A percentile compares a stretch with the other conserved stretches of the same genome.
phyloP scores from a whole-genome alignment of 2,888 invertebrate species.

The Alloplasta piceator region DNA sequence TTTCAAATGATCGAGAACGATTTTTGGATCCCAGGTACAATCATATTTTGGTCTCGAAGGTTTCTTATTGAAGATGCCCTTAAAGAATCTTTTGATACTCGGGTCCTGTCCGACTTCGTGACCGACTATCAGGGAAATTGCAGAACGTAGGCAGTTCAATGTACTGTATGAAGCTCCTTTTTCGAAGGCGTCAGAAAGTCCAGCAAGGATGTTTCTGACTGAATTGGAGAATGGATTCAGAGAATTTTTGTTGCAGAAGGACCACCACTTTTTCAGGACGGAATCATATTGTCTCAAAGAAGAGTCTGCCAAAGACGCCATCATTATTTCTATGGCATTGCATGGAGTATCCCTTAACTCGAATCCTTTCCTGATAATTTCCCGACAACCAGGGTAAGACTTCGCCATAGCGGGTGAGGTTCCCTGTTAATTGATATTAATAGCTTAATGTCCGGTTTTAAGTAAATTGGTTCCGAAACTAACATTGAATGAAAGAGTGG shows the following conservation, averaged over 20 bases:
- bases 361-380: slow-evolving; percentile 26
- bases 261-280: slow-evolving; percentile 7
- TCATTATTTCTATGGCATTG: neutral
- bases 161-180: neutral
- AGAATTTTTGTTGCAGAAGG: slow-evolving; percentile 2
- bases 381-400: slow-evolving; percentile 43
- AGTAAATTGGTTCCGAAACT: neutral
- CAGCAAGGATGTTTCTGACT: slow-evolving; percentile 10
- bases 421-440: slow-evolving; percentile 9
- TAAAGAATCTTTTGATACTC: slow-evolving; percentile 64
- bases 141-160: slow-evolving; percentile 7
- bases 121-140: slow-evolving; percentile 16
- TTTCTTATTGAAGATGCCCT: slow-evolving; percentile 61
- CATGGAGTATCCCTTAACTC: neutral
- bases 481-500: slow-evolving; percentile 1
- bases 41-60: slow-evolving; percentile 66
- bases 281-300: slow-evolving; percentile 18
- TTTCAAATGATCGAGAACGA: slow-evolving; percentile 55
- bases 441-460: slow-evolving; percentile 13
- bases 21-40: slow-evolving; percentile 66
- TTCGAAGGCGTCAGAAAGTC: slow-evolving; percentile 10
- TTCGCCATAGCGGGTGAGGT: slow-evolving; percentile 34
- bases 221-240: neutral
- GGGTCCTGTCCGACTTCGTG: slow-evolving; percentile 50
- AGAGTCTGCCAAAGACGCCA: slow-evolving; percentile 1